Conservation (phyloP, 2,113 vertebrate genomes). For the Prunella himalayana region DNA sequence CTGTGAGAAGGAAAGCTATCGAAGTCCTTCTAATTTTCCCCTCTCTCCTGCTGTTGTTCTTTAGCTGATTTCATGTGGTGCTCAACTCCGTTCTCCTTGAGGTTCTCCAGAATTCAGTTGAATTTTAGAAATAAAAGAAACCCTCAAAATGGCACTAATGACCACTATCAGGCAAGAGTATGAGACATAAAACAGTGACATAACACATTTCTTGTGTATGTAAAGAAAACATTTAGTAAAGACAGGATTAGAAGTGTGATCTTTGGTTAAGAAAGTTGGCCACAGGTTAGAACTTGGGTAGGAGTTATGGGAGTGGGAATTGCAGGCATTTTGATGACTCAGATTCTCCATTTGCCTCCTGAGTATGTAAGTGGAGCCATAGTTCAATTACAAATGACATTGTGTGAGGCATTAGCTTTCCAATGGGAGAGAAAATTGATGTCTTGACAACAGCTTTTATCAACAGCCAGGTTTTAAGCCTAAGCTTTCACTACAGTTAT, state of each 20-base stretch:
- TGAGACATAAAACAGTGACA: neutral
- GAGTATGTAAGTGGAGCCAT: neutral
- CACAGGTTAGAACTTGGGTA: neutral
- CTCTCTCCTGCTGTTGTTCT: neutral
- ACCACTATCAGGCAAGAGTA: neutral
- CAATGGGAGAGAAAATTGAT: neutral
- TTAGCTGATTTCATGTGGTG: neutral
- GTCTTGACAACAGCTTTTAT: constrained; percentile 1
- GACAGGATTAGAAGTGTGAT: neutral
- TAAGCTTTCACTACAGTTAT: neutral
- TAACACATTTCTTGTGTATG: neutral
- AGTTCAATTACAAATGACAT: neutral
- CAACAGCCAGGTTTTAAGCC: neutral
- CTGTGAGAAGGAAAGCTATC: neutral
- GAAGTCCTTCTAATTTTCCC: neutral
- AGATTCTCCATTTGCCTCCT: neutral
- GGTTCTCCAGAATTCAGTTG: neutral
- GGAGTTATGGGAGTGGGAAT: neutral
- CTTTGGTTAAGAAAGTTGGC: neutral
- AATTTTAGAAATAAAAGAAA: neutral
- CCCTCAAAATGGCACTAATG: neutral
- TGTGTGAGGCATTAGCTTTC: constrained; percentile 1
- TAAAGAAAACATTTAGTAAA: neutral
- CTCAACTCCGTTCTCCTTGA: neutral
- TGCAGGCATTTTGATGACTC: neutral